Evolutionary conservation across 1,140 invertebrate species (phyloP), one percentile per base, ranked within the genome.

Genomic region (Penaeus japonicus): DNA sequence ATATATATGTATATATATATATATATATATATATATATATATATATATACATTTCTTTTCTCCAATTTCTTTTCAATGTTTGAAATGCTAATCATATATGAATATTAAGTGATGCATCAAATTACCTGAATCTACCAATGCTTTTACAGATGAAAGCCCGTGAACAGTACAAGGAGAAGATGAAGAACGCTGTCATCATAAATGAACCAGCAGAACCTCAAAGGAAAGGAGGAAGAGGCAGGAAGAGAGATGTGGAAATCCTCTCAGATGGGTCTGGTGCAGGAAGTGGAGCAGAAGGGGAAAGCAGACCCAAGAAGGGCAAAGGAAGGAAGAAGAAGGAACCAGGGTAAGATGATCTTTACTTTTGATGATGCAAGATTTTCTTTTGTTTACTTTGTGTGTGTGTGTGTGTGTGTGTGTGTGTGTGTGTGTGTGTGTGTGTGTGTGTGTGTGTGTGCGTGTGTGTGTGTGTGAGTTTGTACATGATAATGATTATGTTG

Each of bases 161-260:
- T 55, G 96, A 98, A 92, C 97, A 99, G 91, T 99, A 96, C 93
- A 97, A 97, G 89, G 98, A 99, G 92, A 99, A 99, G 93, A 99
- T 97, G 0, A 99, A 99, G 92, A 96, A 96, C 91, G 96, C 96
- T 1, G 92, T 98, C 5, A 92, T 97, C 12, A 97, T 98, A 90
- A 94, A 94, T 0, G 96, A 97, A 78, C 95, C 96, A 93, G 95
- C 96, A 0, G 96, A 97, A 90, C 95, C 95, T 84, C 81, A 89
- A 27, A 91, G 86, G 22, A 90, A 91, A 15, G 87, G 93, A 92
- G 90, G 92, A 92, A 81, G 93, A 93, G 90, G 94, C 90, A 95
- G 93, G 90, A 94, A 92, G 92, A 93, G 93, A 30, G 93, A 93
- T 47, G 93, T 92, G 81, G 92, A 93, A n/a, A 92, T 96, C 12